Evolutionary conservation across 37 sponge, comb jelly and placozoan genomes (phyloP).

Genomic region (Diacarnus erythraeanus): DNA sequence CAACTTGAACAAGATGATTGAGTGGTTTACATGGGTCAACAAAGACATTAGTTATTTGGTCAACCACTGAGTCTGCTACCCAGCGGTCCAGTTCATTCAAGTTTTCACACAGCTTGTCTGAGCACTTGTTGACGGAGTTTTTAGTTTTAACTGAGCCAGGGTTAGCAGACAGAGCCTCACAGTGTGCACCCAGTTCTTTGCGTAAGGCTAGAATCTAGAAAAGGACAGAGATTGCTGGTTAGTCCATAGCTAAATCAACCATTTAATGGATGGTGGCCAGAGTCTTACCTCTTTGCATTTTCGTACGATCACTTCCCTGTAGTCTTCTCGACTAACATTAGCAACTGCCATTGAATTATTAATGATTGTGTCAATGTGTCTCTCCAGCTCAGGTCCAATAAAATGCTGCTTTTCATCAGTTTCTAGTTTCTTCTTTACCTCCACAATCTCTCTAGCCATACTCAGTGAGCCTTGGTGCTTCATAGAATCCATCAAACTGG

Average conservation of each 20-base stretch:
- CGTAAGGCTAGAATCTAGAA: conserved; percentile 19
- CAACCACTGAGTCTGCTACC: conserved; percentile 66
- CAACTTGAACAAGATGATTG: conserved; percentile 66
- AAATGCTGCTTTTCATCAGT: conserved; percentile 22
- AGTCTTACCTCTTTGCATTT: conserved; percentile 68
- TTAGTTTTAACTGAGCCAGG: conserved; percentile 27
- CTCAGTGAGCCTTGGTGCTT: conserved; percentile 7
- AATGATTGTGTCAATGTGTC: conserved; percentile 63
- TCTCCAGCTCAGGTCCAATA: conserved; percentile 61
- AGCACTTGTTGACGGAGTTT: conserved; percentile 57
- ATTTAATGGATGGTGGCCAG: no score
- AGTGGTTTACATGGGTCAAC: conserved; percentile 69
- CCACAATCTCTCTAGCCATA: conserved; percentile 50
- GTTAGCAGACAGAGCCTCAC: background rate
- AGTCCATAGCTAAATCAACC: background rate
- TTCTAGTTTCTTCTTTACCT: conserved; percentile 15
- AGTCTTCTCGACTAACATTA: conserved; percentile 59
- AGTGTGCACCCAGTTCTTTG: conserved; percentile 14
- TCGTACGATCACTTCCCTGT: conserved; percentile 36
- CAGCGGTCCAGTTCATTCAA: conserved; percentile 61
- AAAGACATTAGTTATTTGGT: conserved; percentile 72
- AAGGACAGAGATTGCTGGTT: background rate
- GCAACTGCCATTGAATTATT: conserved; percentile 82
- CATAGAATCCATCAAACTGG: conserved; percentile 45
- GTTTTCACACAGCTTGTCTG: conserved; percentile 65